Percentiles rank a stretch among this genome's conserved stretches.
Evolutionary conservation across 2,797 vertebrate genomes (phyloP).

Genomic region (Rousettus madagascariensis): DNA sequence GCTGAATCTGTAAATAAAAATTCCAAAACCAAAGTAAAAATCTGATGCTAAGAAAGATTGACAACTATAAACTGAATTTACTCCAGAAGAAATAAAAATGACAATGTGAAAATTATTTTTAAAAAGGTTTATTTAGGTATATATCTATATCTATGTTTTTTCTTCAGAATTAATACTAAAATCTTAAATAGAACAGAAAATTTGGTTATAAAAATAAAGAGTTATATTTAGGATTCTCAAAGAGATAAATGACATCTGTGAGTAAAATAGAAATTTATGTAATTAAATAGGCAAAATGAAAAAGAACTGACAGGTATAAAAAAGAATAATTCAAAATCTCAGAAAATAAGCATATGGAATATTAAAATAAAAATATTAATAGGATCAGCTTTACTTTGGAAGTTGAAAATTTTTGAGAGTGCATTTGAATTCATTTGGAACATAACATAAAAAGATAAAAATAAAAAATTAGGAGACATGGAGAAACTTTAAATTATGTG

Average conservation of each 20-base stretch:
- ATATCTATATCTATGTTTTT: slow-evolving; percentile 86
- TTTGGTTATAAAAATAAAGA: slow-evolving; percentile 82
- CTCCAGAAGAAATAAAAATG: background rate
- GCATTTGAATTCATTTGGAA: background rate
- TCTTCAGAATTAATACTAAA: slow-evolving; percentile 99
- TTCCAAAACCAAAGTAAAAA: background rate
- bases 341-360: background rate
- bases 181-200: slow-evolving; percentile 99
- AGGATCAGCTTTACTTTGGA: background rate
- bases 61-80: background rate
- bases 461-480: background rate
- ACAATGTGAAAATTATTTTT: slow-evolving; percentile 20
- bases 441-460: background rate
- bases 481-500: background rate
- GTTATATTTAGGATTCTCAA: background rate
- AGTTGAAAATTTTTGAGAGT: background rate
- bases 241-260: background rate
- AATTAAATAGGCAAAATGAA: background rate
- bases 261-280: slow-evolving; percentile 7
- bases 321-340: background rate
- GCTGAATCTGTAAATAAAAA: background rate
- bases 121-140: background rate
- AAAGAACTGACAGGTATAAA: background rate
- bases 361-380: background rate
- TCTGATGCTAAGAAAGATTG: background rate